Base-by-base conservation (phyloP, 2,797 vertebrate genomes). In the Lepus townsendii region DNA sequence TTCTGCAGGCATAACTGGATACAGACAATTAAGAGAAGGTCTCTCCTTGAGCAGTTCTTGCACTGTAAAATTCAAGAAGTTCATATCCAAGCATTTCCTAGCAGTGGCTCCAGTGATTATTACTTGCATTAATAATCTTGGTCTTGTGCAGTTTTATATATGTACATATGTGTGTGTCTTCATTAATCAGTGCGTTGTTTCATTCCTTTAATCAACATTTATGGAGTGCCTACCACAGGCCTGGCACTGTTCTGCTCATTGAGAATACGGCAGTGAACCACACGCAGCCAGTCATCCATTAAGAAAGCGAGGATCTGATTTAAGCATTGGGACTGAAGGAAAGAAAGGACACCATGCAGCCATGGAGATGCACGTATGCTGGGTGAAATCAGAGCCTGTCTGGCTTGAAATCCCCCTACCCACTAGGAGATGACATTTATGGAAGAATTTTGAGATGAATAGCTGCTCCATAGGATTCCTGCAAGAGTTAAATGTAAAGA, bases 21-120 rank as follows among this genome's bases (percentile, higher is more conserved):
- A 38, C 12, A 72, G 13, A 27, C 47, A 35, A 16, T 86, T 87
- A 69, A 60, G 14, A 79, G 47, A 63, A 27, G 76, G 11, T 35
- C 26, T 75, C 52, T 89, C 22, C 76, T 86, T 79, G 47, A 65
- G 38, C 19, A 78, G 32, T 32, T 94, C 66, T 84, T 14, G 86
- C 16, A n/a, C 22, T 57, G 22, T 47, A 66, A 75, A 52, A 75
- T 66, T 76, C 11, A 83, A n/a, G 27, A 47, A 91, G 60, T 63
- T 3, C 11, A 86, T 35, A 60, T 1, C 7, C 57, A 86, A 38
- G 26, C 0, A 42, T 76, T 83, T 57, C 14, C 30, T 83, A 27
- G 80, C 12, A 80, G 30, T 79, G 57, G 87, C 13, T 65, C 13
- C 62, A 83, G 54, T 87, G 22, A 90, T 24, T 90, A 57, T 76